phyloP scores from a whole-genome alignment of 2,113 vertebrate genomes.

The Romanogobio albipinnatus region DNA sequence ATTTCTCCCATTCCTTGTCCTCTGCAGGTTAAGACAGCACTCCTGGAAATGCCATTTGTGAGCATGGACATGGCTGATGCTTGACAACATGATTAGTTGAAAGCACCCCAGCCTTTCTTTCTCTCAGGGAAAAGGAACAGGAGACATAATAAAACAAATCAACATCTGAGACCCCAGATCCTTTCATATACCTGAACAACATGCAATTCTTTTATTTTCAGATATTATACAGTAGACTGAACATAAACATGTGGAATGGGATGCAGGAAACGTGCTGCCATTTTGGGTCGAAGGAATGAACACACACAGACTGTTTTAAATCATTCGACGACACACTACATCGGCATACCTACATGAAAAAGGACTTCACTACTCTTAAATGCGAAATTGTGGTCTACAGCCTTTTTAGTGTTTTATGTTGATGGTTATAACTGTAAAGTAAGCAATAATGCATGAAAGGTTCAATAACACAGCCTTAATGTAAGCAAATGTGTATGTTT shows the following conservation, averaged over 20 bases:
- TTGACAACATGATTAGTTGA: conserved; percentile 29
- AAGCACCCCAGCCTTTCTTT: conserved; percentile 24
- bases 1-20: not conserved
- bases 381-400: not conserved
- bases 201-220: not conserved
- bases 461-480: conserved; percentile 6
- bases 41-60: conserved; percentile 40
- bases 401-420: conserved; percentile 8
- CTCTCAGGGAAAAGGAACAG: conserved; percentile 33
- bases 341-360: not conserved
- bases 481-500: conserved; percentile 20
- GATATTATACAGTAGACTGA: not conserved
- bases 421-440: not conserved
- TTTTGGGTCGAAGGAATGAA: not conserved
- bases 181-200: not conserved
- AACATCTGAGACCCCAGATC: not conserved
- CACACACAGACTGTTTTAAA: not conserved
- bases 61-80: conserved; percentile 33
- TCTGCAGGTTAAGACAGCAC: conserved; percentile 28
- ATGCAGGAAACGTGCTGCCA: not conserved
- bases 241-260: not conserved
- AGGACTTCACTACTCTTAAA: not conserved
- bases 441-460: conserved; percentile 40
- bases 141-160: conserved; percentile 21
- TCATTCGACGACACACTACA: conserved; percentile 5